These are phyloP conservation scores for Montipora efflorescens DNA, from an alignment of 64 coral and sea anemone genomes.

Conservation along the genomic window DNA sequence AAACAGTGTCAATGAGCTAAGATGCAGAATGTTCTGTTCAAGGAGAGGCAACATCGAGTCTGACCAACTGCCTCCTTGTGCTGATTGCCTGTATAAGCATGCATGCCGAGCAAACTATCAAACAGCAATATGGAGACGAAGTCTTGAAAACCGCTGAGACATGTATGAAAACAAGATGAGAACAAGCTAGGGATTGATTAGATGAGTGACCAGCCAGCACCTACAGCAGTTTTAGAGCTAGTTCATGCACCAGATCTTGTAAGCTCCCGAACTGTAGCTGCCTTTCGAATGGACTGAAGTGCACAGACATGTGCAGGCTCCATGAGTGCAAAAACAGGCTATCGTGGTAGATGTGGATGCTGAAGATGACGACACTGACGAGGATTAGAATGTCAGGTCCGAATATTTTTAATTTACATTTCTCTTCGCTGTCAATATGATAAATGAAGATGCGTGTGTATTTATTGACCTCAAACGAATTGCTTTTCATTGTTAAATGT, in stretches of 20 bases:
- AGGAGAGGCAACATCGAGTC: conserved; percentile 69
- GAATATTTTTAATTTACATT: neutral
- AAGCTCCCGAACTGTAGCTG: conserved; percentile 18
- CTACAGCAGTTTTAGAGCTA: conserved; percentile 38
- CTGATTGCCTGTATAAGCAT: conserved; percentile 54
- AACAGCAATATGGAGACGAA: conserved; percentile 42
- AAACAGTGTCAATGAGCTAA: conserved; percentile 12
- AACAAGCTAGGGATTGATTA: conserved; percentile 35
- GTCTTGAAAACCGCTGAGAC: conserved; percentile 16
- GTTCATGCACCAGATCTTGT: conserved; percentile 18
- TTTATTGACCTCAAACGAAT: neutral
- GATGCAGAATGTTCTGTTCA: conserved; percentile 62
- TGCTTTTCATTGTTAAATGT: neutral
- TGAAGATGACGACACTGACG: conserved; percentile 30
- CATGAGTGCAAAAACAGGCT: neutral
- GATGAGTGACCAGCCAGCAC: conserved; percentile 63
- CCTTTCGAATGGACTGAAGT: conserved; percentile 58
- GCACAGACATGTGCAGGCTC: conserved; percentile 58
- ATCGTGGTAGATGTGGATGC: conserved; percentile 8
- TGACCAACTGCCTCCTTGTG: conserved; percentile 47
- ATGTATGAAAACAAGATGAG: neutral
- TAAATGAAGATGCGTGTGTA: neutral
- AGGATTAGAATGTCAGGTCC: neutral
- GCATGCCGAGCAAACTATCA: conserved; percentile 48
- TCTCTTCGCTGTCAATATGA: neutral